phyloP scores from a whole-genome alignment of 2,797 vertebrate species.

The Leptodactylus fallax region DNA sequence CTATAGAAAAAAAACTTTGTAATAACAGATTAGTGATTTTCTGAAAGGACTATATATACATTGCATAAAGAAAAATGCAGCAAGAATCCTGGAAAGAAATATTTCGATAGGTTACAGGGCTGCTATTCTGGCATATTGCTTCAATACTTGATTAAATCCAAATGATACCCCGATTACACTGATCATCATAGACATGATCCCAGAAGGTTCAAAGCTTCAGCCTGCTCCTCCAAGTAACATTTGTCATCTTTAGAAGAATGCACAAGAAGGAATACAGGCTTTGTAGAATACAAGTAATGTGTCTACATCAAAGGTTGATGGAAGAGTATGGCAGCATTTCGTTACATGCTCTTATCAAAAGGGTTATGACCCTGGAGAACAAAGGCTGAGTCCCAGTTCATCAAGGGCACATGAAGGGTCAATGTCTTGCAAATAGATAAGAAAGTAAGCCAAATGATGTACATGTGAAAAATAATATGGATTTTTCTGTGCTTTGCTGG shows the following conservation, averaged over 20 bases:
- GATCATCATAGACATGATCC: conserved; percentile 6
- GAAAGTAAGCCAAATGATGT: conserved; percentile 18
- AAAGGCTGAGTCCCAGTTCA: conserved; percentile 55
- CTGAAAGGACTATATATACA: background rate
- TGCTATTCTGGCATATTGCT: background rate
- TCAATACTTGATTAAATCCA: conserved; percentile 25
- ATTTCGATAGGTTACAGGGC: background rate
- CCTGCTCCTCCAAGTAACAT: conserved; percentile 22
- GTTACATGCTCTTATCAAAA: conserved; percentile 59
- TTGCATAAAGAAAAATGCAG: background rate
- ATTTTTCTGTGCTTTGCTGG: background rate
- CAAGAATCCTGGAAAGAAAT: background rate
- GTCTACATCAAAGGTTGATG: conserved; percentile 54
- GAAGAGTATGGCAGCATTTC: conserved; percentile 38
- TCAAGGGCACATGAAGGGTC: conserved; percentile 42
- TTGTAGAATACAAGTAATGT: conserved; percentile 44
- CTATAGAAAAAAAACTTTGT: background rate
- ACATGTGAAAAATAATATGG: background rate
- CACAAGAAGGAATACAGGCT: conserved; percentile 35
- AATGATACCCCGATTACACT: conserved; percentile 1
- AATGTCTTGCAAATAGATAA: conserved; percentile 31
- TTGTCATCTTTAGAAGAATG: conserved; percentile 45
- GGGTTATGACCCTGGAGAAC: conserved; percentile 60
- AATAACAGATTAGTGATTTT: too few species aligned
- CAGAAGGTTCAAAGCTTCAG: conserved; percentile 42